These are phyloP conservation scores for Sphaerophoria rueppellii DNA, from an alignment of 2,888 invertebrate species.

Conservation along the genomic window DNA sequence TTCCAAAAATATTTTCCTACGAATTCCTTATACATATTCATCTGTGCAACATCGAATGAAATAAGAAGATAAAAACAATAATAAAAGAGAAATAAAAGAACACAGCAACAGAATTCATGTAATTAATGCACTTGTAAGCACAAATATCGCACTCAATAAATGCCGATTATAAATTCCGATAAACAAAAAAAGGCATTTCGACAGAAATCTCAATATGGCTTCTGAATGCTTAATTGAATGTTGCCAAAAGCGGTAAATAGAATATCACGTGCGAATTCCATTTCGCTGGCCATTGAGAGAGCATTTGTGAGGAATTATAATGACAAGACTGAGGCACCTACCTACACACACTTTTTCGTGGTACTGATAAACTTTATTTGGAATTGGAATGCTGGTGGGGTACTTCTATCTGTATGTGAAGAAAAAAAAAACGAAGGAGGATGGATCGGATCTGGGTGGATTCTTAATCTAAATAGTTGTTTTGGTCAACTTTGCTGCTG, in stretches of 20 bases:
- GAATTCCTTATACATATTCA: no score
- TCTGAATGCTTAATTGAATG: slow-evolving; percentile 52
- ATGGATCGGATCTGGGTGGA: no score
- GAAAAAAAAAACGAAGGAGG: no score
- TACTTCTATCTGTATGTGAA: no score
- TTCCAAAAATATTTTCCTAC: no score
- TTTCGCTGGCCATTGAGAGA: neutral
- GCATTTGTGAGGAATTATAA: slow-evolving; percentile 31
- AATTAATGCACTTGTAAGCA: slow-evolving; percentile 61
- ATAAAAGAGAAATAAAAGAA: slow-evolving; percentile 18
- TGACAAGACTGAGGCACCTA: slow-evolving; percentile 18
- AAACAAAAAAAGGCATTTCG: slow-evolving; percentile 45
- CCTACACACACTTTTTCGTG: neutral
- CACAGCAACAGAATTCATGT: slow-evolving; percentile 37
- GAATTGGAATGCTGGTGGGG: no score
- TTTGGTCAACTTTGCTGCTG: no score
- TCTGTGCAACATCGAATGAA: no score
- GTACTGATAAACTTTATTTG: no score
- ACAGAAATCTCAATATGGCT: slow-evolving; percentile 53
- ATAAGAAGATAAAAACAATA: no score
- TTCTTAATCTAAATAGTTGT: no score
- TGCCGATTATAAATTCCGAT: slow-evolving; percentile 58
- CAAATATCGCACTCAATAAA: slow-evolving; percentile 65
- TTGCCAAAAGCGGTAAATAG: slow-evolving; percentile 64
- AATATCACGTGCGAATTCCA: slow-evolving; percentile 67